Percentiles rank a stretch among this genome's conserved stretches.
Evolutionary conservation across 2,888 invertebrate species (phyloP).

Genomic region (Melanargia galathea): DNA sequence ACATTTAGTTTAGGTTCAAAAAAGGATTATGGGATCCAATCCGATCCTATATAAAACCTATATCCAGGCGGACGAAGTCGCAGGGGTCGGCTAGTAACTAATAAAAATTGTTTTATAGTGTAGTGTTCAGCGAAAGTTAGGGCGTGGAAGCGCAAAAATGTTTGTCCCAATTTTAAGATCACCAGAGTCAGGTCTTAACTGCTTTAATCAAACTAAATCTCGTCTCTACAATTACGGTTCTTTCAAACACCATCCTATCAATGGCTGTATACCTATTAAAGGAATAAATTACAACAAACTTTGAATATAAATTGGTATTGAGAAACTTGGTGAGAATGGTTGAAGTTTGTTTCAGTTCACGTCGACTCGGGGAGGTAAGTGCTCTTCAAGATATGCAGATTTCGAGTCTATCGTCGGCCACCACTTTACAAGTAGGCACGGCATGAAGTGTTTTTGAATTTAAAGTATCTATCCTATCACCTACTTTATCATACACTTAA

Average conservation of each 20-base stretch:
- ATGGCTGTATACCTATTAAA: neutral
- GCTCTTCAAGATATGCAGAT: constrained; percentile 52
- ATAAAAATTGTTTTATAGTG: too few species aligned
- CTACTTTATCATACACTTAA: neutral
- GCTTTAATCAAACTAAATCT: neutral
- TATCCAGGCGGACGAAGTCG: too few species aligned
- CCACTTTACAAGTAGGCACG: constrained; percentile 17
- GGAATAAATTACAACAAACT: constrained; percentile 11
- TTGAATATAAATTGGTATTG: constrained; percentile 21
- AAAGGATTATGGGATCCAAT: too few species aligned
- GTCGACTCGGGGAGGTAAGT: constrained; percentile 32
- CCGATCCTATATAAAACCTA: too few species aligned
- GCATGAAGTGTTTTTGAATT: constrained; percentile 16
- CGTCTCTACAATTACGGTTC: neutral
- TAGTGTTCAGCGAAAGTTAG: too few species aligned
- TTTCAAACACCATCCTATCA: neutral
- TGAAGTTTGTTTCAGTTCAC: constrained; percentile 27
- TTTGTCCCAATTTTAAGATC: too few species aligned
- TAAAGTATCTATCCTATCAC: neutral
- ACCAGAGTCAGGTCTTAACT: neutral
- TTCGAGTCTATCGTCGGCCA: constrained; percentile 27
- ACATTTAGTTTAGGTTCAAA: too few species aligned
- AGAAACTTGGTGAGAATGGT: constrained; percentile 17
- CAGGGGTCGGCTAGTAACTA: too few species aligned
- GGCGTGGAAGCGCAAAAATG: too few species aligned